Percentiles rank a stretch among this genome's conserved stretches.
Evolutionary conservation across 92 coral and sea anemone species (phyloP).

Genomic region (Zoanthus gigantus): DNA sequence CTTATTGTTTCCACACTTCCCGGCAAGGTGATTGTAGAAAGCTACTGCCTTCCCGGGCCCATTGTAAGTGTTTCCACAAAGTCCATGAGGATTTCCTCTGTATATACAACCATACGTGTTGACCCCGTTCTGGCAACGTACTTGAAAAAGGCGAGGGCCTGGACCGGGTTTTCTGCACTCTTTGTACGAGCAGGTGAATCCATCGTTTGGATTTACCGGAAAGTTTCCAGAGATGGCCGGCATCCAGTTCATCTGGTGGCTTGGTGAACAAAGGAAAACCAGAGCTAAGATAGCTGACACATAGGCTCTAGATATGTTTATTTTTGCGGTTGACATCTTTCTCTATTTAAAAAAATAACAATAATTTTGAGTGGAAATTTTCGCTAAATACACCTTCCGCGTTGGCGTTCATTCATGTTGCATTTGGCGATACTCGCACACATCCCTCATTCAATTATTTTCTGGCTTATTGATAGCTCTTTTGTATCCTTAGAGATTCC

Average conservation of each 20-base stretch:
- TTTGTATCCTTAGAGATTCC: too few species aligned
- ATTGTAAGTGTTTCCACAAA: neutral
- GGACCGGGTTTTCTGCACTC: slow-evolving; percentile 40
- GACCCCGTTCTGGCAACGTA: slow-evolving; percentile 1
- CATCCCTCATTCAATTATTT: too few species aligned
- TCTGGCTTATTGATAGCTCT: too few species aligned
- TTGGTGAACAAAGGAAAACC: slow-evolving; percentile 14
- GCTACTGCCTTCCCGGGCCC: neutral
- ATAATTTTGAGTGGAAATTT: too few species aligned
- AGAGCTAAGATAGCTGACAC: neutral
- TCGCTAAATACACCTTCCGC: too few species aligned
- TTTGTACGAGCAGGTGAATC: slow-evolving; percentile 11
- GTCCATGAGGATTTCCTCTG: slow-evolving; percentile 37
- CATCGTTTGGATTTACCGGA: slow-evolving; percentile 14
- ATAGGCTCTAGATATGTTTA: neutral
- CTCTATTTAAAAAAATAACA: neutral
- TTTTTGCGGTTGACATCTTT: neutral
- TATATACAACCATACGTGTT: slow-evolving; percentile 36
- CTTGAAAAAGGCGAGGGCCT: slow-evolving; percentile 39
- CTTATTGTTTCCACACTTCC: neutral
- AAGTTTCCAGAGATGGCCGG: neutral
- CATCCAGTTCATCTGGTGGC: neutral
- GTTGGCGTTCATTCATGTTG: too few species aligned
- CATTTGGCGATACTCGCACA: too few species aligned
- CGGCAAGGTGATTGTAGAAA: neutral